A percentile compares a stretch with the other conserved stretches of the same genome.
These are phyloP conservation scores for Eptesicus fuscus DNA, from an alignment of 2,113 vertebrate species.

Conservation along the genomic window DNA sequence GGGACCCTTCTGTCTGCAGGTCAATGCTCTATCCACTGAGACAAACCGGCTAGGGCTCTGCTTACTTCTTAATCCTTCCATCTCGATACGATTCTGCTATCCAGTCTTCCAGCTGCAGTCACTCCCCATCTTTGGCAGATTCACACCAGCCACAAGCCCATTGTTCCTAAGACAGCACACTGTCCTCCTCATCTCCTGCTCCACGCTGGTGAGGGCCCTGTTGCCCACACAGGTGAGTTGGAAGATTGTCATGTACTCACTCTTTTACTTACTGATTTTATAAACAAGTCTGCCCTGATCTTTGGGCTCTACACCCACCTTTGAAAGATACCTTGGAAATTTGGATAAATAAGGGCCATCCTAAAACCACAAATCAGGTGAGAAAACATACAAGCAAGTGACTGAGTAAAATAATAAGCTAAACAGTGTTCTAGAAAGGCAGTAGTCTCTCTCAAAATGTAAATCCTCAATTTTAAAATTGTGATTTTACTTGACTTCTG, in stretches of 20 bases:
- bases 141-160: not conserved
- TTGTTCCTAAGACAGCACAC: not conserved
- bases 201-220: not conserved
- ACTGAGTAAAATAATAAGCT: not conserved
- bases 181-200: fast-evolving
- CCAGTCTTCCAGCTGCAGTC: not conserved
- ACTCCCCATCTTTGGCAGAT: not conserved
- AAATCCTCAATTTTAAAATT: not conserved
- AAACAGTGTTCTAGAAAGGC: not conserved
- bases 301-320: not conserved
- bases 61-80: not conserved
- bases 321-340: not conserved
- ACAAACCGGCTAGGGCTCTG: not conserved
- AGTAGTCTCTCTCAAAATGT: not conserved
- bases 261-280: not conserved
- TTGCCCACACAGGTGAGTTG: fast-evolving
- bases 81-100: not conserved
- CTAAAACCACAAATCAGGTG: not conserved
- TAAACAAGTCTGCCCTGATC: not conserved
- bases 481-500: not conserved
- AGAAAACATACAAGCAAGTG: not conserved
- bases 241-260: not conserved
- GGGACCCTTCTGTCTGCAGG: too few relatives aligned
- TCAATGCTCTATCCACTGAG: too few relatives aligned
- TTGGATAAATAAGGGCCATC: not conserved